Evolutionary conservation across 2,797 vertebrate species (phyloP), one percentile per base, ranked within the genome.

Genomic region (Helarctos malayanus): DNA sequence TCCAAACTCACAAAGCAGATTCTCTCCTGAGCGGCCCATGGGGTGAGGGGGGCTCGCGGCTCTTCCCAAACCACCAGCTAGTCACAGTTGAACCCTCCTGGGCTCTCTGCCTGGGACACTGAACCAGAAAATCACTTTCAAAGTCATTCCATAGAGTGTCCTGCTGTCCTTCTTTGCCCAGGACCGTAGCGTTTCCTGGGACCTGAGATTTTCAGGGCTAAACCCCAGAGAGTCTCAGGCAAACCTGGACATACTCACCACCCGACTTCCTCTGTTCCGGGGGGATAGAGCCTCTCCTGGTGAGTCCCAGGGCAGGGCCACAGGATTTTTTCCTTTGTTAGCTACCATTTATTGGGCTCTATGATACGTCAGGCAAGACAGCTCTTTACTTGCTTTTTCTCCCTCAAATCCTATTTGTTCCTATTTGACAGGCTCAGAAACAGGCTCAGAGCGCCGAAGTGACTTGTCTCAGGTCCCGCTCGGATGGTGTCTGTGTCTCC

Each of bases 1-100:
- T 97, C 96, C 91, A 94, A 97, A 97, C 98, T 98, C 98, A 98
- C 98, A 98, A 98, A 98, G 97, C 96, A 98, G 98, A 96, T 98
- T 98, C 98, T 96, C 98, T 98, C 97, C 98, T 27, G 47, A 98
- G 98, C 45, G 92, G 98, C 97, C 98, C 98, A 97, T 96, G 97
- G 95, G 98, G 98, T 86, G 8, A 47, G 98, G 94, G 97, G 94
- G 97, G 93, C 98, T 98, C 97, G 95, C 95, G 87, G 98, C 94
- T 98, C 98, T 97, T n/a, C 83, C 97, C 89, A 95, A 97, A 93
- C 94, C 65, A 75, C 92, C 97, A 95, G 96, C 98, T 92, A 57
- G 75, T 98, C 98, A 93, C 96, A 47, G 23, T 68, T 96, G 90
- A 97, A 97, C 97, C 97, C 97, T 68, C 19, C 94, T 73, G 96